Conservation (phyloP, 92 coral and sea anemone genomes). For the Umimayanthus chanpuru region DNA sequence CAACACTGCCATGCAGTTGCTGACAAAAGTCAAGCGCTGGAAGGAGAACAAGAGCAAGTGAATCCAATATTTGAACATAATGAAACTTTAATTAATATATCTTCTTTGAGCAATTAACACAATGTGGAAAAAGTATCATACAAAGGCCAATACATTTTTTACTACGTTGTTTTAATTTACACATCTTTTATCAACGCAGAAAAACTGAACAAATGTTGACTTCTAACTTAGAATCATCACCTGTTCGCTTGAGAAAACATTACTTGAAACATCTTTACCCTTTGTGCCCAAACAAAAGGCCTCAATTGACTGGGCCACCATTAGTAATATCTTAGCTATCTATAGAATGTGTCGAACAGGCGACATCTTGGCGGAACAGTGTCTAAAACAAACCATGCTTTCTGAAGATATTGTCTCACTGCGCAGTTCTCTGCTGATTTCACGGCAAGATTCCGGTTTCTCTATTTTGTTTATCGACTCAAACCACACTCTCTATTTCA, state of each 20-base stretch:
- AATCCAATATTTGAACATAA: constrained; percentile 85
- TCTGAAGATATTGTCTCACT: constrained; percentile 90
- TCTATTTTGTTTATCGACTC: constrained; percentile 81
- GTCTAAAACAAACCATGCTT: constrained; percentile 99
- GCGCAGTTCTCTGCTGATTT: constrained; percentile 70
- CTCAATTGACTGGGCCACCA: constrained; percentile 97
- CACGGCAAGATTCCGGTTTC: constrained; percentile 81
- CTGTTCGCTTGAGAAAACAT: constrained; percentile 99
- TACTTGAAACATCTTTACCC: constrained; percentile 94
- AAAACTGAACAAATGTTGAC: constrained; percentile 98
- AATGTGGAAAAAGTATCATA: constrained; percentile 68
- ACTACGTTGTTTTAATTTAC: constrained; percentile 82
- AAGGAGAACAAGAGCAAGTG: constrained; percentile 40
- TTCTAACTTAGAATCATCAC: constrained; percentile 88
- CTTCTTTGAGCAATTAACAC: constrained; percentile 93
- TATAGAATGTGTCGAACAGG: constrained; percentile 97
- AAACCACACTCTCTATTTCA: constrained; percentile 46
- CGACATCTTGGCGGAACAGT: constrained; percentile 98
- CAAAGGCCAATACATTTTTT: constrained; percentile 83
- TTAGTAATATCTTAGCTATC: constrained; percentile 97
- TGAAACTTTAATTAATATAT: constrained; percentile 95
- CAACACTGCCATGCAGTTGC: not conserved
- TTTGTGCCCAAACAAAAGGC: constrained; percentile 92
- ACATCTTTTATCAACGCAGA: constrained; percentile 88
- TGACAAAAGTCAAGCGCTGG: not conserved